Evolutionary conservation across 1,140 invertebrate species (phyloP).

Genomic region (Drosophila suzukii): DNA sequence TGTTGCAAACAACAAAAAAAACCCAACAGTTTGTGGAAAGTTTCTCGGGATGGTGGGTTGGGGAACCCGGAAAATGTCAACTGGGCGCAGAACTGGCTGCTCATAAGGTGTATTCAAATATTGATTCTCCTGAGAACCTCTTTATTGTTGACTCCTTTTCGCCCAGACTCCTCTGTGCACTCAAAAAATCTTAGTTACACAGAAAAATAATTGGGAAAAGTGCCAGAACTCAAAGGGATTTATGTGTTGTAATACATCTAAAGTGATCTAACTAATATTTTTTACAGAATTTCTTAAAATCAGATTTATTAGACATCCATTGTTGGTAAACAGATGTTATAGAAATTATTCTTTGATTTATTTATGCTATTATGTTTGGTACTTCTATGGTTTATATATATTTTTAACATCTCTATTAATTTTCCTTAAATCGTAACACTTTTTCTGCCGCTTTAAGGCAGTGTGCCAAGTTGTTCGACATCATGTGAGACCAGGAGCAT

Average conservation of each 20-base stretch:
- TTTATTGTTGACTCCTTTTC: conserved; percentile 5
- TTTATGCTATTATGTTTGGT: no score
- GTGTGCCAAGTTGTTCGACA: not conserved
- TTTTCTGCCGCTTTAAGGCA: not conserved
- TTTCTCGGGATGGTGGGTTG: conserved; percentile 7
- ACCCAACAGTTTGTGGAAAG: conserved; percentile 58
- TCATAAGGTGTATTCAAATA: conserved; percentile 39
- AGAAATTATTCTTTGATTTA: no score
- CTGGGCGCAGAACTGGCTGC: conserved; percentile 17
- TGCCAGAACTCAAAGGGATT: not conserved
- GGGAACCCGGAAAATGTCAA: conserved; percentile 44
- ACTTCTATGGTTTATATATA: no score
- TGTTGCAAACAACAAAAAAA: conserved; percentile 39
- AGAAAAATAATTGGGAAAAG: not conserved
- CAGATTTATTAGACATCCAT: no score
- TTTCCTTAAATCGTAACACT: not conserved
- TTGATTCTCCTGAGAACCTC: conserved; percentile 21
- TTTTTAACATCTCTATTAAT: not conserved
- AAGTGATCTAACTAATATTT: not conserved
- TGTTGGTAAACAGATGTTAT: no score
- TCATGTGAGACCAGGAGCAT: not conserved
- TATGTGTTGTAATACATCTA: not conserved
- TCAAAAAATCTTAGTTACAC: not conserved
- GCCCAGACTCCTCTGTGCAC: not conserved
- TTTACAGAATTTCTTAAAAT: no score